phyloP scores from a whole-genome alignment of 1,140 invertebrate species.

The Spodoptera frugiperda region DNA sequence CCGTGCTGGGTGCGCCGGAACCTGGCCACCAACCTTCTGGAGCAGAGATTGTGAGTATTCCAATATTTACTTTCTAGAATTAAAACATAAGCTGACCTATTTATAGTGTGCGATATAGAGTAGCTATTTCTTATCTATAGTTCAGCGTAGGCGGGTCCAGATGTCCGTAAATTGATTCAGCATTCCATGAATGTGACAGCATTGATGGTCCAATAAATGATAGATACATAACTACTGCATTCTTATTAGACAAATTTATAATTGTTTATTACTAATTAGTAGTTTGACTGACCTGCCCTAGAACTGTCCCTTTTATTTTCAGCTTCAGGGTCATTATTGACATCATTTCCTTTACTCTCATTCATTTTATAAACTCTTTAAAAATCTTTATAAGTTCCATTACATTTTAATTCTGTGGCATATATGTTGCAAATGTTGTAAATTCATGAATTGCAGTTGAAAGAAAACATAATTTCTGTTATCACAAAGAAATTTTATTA shows the following conservation, averaged over 20 bases:
- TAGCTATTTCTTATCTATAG: conserved; percentile 47
- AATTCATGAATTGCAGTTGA: not conserved
- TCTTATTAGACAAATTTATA: not conserved
- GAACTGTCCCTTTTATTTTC: not conserved
- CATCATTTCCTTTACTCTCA: not conserved
- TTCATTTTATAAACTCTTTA: not conserved
- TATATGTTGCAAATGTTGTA: not conserved
- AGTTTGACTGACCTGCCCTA: not conserved
- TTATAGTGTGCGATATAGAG: conserved; percentile 44
- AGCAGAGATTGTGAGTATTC: conserved; percentile 93
- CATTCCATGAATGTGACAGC: conserved; percentile 38
- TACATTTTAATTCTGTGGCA: not conserved
- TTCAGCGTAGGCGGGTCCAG: conserved; percentile 46
- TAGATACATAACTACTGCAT: not conserved
- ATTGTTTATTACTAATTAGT: not conserved
- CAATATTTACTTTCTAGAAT: conserved; percentile 48
- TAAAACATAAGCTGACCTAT: conserved; percentile 49
- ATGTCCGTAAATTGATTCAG: conserved; percentile 25
- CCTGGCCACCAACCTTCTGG: conserved; percentile 91
- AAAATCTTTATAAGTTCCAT: not conserved
- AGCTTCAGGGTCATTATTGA: not conserved
- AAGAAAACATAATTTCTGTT: not conserved
- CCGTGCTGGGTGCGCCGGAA: conserved; percentile 93
- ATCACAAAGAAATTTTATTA: not conserved
- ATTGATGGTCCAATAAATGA: not conserved